Evolutionary conservation across 1,140 invertebrate genomes (phyloP).

Genomic region (Sweltsa coloradensis): DNA sequence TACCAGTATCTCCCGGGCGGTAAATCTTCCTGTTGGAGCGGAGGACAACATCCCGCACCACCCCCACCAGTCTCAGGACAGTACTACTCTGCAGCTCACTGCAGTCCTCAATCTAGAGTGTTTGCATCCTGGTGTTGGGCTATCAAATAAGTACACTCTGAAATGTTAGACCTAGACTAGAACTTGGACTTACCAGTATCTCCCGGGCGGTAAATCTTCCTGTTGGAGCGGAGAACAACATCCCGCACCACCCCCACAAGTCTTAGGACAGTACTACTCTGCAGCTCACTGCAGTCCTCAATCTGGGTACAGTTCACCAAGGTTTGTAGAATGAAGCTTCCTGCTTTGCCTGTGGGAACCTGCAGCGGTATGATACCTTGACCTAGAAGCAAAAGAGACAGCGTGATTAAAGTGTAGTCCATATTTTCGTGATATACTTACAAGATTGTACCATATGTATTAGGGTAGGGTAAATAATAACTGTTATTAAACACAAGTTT

Average conservation of each 20-base stretch:
- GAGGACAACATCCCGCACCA: slow-evolving; percentile 46
- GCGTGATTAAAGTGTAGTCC: too few species aligned
- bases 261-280: slow-evolving; percentile 39
- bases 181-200: too few species aligned
- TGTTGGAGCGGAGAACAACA: slow-evolving; percentile 42
- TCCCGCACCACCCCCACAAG: slow-evolving; percentile 44
- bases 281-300: slow-evolving; percentile 33
- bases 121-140: too few species aligned
- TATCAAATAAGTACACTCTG: too few species aligned
- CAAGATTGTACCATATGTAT: too few species aligned
- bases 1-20: slow-evolving; percentile 45
- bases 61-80: slow-evolving; percentile 39
- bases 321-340: slow-evolving; percentile 41
- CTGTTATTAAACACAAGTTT: too few species aligned
- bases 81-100: slow-evolving; percentile 41
- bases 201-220: slow-evolving; percentile 42
- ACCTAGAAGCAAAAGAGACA: slow-evolving; percentile 37
- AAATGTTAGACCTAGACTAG: too few species aligned
- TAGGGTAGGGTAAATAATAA: too few species aligned
- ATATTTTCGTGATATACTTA: too few species aligned
- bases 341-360: slow-evolving; percentile 37
- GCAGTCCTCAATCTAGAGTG: slow-evolving; percentile 28
- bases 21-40: slow-evolving; percentile 42
- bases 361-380: slow-evolving; percentile 44
- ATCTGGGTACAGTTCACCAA: slow-evolving; percentile 36